Conservation (phyloP, 2,888 invertebrate species). For the Phortica magna region DNA sequence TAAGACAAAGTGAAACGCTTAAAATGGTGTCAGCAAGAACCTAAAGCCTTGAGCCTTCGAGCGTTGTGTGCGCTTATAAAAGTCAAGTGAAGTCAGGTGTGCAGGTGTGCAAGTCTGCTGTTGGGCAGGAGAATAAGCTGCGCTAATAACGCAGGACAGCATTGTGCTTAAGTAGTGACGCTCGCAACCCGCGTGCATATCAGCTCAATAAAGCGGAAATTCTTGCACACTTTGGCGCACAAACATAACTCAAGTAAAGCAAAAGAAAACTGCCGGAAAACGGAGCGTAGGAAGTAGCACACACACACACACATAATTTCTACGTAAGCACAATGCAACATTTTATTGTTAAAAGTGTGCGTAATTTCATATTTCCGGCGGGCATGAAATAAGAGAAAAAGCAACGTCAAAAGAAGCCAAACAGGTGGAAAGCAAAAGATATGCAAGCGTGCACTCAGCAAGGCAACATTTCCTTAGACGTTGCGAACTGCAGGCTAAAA, state of each 20-base stretch:
- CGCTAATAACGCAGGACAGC: slow-evolving; percentile 1
- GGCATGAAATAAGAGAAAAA: not conserved
- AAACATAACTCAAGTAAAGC: not conserved
- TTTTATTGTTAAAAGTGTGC: slow-evolving; percentile 24
- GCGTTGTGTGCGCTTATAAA: too few species aligned
- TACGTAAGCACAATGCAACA: not conserved
- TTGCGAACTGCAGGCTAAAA: not conserved
- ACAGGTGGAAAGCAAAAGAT: slow-evolving; percentile 4
- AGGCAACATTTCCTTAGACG: not conserved
- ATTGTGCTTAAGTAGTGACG: not conserved
- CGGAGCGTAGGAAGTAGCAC: not conserved
- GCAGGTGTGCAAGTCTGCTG: too few species aligned
- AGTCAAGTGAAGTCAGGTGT: too few species aligned
- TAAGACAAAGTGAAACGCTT: too few species aligned
- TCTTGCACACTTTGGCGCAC: not conserved
- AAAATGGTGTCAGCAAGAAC: too few species aligned
- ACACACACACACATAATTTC: not conserved
- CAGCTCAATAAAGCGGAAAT: slow-evolving; percentile 16
- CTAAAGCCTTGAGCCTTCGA: too few species aligned
- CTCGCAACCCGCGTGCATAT: not conserved
- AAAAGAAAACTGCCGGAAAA: not conserved
- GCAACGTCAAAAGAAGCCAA: too few species aligned
- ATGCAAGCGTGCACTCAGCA: not conserved
- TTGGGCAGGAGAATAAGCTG: not conserved
- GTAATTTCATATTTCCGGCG: slow-evolving; percentile 23